Base-by-base conservation (phyloP, 2,797 vertebrate genomes). In the Pitangus sulphuratus region DNA sequence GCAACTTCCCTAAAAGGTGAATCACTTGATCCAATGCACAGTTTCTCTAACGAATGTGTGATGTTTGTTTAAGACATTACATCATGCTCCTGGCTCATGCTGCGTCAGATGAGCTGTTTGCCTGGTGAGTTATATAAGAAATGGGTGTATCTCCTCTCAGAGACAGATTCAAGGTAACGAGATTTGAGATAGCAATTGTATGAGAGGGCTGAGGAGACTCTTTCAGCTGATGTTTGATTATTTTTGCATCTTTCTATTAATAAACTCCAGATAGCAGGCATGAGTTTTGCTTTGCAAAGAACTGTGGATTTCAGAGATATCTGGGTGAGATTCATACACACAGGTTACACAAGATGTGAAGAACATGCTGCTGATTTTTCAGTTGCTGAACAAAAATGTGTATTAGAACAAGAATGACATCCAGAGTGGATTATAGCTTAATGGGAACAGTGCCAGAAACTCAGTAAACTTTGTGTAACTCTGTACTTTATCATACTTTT, bases 341-440 rank as follows among this genome's bases (percentile, higher is more conserved):
- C 1, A 0, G 16, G 4, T 48, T 53, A 25, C 40, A 14, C 0
- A 6, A 57, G 72, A 39, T 9, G 6, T 7, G n/a, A 13, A 76
- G 44, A 87, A 37, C 12, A 4, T 3, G 21, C 40, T 68, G 19
- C 37, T 61, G 14, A 24, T 77, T 87, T 81, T 68, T 81, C 39
- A n/a, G 9, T 53, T 48, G 30, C 37, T 47, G 16, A 65, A 69
- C 45, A 79, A 83, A 79, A 84, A 64, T 31, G 14, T 5, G 2
- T 77, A 30, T 62, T 11, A 18, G 33, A 86, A 61, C 28, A 72
- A 72, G 79, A 71, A 75, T 39, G 39, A 58, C 33, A 72, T 42
- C 60, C 28, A 51, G 71, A 54, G 51, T 16, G 24, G 42, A 74
- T 86, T 42, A 79, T 14, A 53, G 44, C 51, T 72, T 35, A 14